Percentiles rank a stretch among this genome's conserved stretches.
Evolutionary conservation across 2,888 invertebrate species (phyloP).

Genomic region (Leuctra nigra): DNA sequence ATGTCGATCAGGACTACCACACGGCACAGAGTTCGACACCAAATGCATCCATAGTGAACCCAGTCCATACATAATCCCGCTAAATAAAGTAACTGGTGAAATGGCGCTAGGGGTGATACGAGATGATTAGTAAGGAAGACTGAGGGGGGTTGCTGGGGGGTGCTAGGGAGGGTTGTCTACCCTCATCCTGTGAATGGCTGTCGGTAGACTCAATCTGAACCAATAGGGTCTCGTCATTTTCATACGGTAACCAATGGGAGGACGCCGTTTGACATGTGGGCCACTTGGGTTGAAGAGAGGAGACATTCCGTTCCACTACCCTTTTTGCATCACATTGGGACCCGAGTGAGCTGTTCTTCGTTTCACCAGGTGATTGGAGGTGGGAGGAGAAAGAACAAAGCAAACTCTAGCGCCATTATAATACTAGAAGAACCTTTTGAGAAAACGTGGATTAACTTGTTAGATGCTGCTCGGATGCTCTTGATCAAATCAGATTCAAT

Average conservation of each 20-base stretch:
- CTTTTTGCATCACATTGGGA: too few species aligned
- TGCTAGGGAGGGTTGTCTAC: slow-evolving; percentile 3
- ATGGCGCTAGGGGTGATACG: slow-evolving; percentile 2
- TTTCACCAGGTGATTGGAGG: too few species aligned
- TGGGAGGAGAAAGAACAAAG: too few species aligned
- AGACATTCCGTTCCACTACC: slow-evolving; percentile 11
- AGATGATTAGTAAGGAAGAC: not conserved
- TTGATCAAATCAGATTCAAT: too few species aligned
- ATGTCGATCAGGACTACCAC: too few species aligned
- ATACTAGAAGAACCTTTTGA: too few species aligned
- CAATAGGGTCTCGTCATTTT: not conserved
- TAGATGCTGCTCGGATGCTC: too few species aligned
- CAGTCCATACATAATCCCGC: slow-evolving; percentile 1
- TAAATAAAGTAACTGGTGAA: slow-evolving; percentile 14
- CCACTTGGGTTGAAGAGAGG: slow-evolving; percentile 5
- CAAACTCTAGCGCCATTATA: too few species aligned
- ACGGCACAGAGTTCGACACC: too few species aligned
- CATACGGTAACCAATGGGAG: not conserved
- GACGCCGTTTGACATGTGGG: not conserved
- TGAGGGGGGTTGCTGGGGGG: not conserved
- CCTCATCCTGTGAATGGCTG: slow-evolving; percentile 11
- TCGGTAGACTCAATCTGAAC: not conserved
- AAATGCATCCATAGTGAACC: slow-evolving; percentile 2
- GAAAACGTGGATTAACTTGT: too few species aligned
- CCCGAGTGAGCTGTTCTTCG: too few species aligned